A percentile compares a stretch with the other conserved stretches of the same genome.
These are phyloP conservation scores for Euzophera pinguis DNA, from an alignment of 2,888 invertebrate species.

Conservation along the genomic window DNA sequence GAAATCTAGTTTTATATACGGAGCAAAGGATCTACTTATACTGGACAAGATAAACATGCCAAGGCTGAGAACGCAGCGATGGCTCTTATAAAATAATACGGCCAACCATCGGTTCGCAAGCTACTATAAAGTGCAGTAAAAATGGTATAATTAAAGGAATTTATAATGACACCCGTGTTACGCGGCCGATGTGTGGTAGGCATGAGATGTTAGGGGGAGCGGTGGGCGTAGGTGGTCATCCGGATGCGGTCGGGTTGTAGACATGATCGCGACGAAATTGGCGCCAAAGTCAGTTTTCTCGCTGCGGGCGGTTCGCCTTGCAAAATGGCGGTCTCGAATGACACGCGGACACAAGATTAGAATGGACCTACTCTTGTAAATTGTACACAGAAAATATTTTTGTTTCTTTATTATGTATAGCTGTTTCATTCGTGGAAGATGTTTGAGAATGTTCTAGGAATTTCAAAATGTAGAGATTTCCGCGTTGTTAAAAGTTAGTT, in stretches of 20 bases:
- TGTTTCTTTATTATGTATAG: neutral
- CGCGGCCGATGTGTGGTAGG: slow-evolving; percentile 40
- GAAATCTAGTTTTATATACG: neutral
- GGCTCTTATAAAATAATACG: slow-evolving; percentile 51
- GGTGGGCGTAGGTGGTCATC: slow-evolving; percentile 27
- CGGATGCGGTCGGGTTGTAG: slow-evolving; percentile 46
- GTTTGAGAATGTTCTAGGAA: no score
- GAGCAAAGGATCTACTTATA: slow-evolving; percentile 19
- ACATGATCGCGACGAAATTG: slow-evolving; percentile 63
- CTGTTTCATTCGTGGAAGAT: neutral
- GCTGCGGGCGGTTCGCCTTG: slow-evolving; percentile 74
- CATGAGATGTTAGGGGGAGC: slow-evolving; percentile 20
- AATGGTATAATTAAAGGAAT: slow-evolving; percentile 71
- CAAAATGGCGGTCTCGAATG: slow-evolving; percentile 75
- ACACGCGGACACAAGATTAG: slow-evolving; percentile 55
- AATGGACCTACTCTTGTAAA: slow-evolving; percentile 45
- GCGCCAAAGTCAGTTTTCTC: slow-evolving; percentile 77
- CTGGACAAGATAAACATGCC: slow-evolving; percentile 45
- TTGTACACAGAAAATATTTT: neutral
- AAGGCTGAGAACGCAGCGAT: slow-evolving; percentile 53
- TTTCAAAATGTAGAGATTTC: no score
- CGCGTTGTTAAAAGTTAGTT: neutral
- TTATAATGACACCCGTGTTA: slow-evolving; percentile 58
- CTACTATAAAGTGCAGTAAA: slow-evolving; percentile 60
- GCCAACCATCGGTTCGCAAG: slow-evolving; percentile 37